phyloP scores from a whole-genome alignment of 2,888 invertebrate genomes.

The Fragum sueziense region DNA sequence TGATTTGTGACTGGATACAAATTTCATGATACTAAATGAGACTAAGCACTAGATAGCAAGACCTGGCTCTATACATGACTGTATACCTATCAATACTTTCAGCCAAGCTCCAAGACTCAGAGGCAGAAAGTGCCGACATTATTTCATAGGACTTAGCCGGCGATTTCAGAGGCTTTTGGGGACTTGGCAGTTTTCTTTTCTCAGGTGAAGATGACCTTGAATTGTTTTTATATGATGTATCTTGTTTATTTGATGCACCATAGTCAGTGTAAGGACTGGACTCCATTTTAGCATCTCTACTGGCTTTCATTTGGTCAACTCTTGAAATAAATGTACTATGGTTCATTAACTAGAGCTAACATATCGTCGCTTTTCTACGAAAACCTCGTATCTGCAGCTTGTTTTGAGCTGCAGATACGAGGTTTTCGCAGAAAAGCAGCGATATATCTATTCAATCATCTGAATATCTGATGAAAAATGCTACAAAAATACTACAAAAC shows the following conservation, averaged over 20 bases:
- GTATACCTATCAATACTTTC: conserved; percentile 63
- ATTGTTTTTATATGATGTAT: background rate
- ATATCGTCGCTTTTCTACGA: too few relatives aligned
- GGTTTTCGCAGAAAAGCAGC: too few relatives aligned
- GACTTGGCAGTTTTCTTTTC: conserved; percentile 45
- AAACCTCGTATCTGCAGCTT: too few relatives aligned
- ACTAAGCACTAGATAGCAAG: background rate
- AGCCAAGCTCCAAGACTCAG: conserved; percentile 58
- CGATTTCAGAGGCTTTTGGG: conserved; percentile 25
- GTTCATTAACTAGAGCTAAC: too few relatives aligned
- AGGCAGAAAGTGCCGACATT: conserved; percentile 38
- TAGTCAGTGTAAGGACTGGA: background rate
- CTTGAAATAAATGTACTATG: conserved; percentile 24
- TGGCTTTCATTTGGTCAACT: conserved; percentile 28
- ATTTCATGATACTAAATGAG: background rate
- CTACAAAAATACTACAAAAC: too few relatives aligned
- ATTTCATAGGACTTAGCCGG: conserved; percentile 59
- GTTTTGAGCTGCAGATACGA: too few relatives aligned
- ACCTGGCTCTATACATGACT: background rate
- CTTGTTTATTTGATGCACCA: background rate
- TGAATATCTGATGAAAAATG: too few relatives aligned
- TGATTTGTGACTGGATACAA: background rate
- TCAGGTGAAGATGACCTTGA: conserved; percentile 23
- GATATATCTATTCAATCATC: too few relatives aligned
- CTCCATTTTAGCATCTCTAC: conserved; percentile 9